Conservation (phyloP, 2,113 vertebrate genomes). For the Dasyornis broadbenti region DNA sequence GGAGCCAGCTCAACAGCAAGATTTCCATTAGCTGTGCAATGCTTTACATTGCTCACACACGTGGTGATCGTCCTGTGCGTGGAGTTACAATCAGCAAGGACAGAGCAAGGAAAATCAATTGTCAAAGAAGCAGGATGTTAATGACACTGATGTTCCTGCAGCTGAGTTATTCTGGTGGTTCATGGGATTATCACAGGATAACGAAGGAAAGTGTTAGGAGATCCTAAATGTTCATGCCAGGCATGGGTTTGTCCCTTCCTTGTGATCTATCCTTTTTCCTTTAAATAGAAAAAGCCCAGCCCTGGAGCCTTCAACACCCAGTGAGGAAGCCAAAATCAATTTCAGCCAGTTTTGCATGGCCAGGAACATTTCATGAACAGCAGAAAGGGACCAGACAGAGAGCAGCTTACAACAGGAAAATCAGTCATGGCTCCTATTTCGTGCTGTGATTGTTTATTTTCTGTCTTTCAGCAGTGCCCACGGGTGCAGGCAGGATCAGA, state of each 20-base stretch:
- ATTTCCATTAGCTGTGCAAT: background rate
- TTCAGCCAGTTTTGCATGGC: background rate
- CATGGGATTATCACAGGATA: background rate
- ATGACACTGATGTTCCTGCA: background rate
- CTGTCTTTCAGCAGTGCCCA: background rate
- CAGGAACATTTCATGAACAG: background rate
- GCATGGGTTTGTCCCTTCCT: background rate
- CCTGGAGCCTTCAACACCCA: background rate
- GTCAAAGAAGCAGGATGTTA: background rate
- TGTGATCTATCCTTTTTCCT: background rate
- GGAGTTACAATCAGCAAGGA: background rate
- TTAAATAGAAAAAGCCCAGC: background rate
- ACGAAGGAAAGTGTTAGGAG: background rate
- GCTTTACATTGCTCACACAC: background rate
- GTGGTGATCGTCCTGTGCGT: background rate
- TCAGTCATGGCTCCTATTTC: background rate
- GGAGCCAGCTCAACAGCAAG: background rate
- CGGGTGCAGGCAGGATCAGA: background rate
- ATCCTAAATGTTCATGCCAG: background rate
- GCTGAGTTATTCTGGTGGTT: background rate
- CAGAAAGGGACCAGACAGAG: background rate
- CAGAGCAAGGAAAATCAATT: background rate
- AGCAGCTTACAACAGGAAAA: background rate
- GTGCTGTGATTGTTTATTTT: background rate
- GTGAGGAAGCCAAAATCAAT: background rate